Base-by-base conservation (phyloP, 1,140 invertebrate genomes). In the Lasaia peninsularis region DNA sequence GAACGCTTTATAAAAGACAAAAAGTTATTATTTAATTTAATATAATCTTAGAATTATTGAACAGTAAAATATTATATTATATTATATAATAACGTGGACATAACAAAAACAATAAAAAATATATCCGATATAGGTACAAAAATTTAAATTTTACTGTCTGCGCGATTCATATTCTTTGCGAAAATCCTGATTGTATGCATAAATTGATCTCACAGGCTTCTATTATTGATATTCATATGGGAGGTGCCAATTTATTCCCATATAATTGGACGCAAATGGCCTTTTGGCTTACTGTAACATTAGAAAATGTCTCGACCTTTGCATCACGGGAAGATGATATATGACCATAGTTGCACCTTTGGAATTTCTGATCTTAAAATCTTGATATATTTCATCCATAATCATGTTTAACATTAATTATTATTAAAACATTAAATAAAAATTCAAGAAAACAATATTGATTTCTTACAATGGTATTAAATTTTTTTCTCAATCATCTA, bases 171-270 rank as follows among this genome's bases (percentile, higher is more conserved):
- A 72, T 24, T 76, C 75, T 76, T 58, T 73, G 75, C 1, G 32
- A 34, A 34, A 62, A 63, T 64, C 65, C 63, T 63, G 62, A 58
- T 63, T 64, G 72, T 70, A 73, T 58, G 71, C 67, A 72, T 75
- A 77, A 78, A 77, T 76, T 71, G 67, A 75, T 75, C 67, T 67
- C 69, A 68, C 67, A 63, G 68, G 58, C 59, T 57, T 52, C 60
- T 69, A 65, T 78, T 78, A 80, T 80, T 80, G 75, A 80, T 80
- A 78, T 77, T 66, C 73, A 71, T 70, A 75, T 77, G 71, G 78
- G 78, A 75, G 78, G 75, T 66, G 71, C 71, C 69, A 75, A 73
- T 80, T 73, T 75, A 77, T 78, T 75, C 70, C 60, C 70, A 31
- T 78, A 65, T 75, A 77, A 78, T 80, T 75, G 76, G 76, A 70